Evolutionary conservation across 2,113 vertebrate genomes (phyloP).

Genomic region (Campylorhamphus procurvoides): DNA sequence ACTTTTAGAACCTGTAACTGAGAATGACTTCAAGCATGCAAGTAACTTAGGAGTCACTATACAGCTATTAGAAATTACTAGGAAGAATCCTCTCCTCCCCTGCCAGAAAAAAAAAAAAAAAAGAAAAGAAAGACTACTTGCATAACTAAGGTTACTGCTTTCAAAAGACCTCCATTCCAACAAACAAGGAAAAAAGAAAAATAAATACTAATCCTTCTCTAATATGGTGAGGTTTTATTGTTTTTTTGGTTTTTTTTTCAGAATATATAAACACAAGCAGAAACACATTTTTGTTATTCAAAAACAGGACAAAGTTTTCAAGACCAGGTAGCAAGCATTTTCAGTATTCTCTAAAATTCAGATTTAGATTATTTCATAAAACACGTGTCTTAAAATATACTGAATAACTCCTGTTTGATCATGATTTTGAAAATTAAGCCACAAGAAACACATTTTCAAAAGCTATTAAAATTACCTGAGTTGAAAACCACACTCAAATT

Average conservation of each 20-base stretch:
- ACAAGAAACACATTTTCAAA: neutral
- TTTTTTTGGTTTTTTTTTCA: neutral
- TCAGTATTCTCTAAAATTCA: neutral
- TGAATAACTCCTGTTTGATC: neutral
- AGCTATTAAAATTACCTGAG: neutral
- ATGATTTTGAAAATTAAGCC: neutral
- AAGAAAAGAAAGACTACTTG: neutral
- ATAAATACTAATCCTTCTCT: neutral
- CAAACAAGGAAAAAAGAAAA: fast-evolving
- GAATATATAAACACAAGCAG: neutral
- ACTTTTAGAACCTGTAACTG: neutral
- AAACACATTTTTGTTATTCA: neutral
- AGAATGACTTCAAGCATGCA: neutral
- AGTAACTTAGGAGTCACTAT: neutral
- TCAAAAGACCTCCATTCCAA: neutral
- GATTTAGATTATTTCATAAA: neutral
- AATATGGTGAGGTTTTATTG: neutral
- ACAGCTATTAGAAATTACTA: neutral
- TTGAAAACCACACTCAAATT: neutral
- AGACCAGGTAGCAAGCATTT: neutral
- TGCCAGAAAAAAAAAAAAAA: neutral
- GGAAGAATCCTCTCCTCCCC: fast-evolving
- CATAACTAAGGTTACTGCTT: neutral
- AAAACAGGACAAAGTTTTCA: neutral
- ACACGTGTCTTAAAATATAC: neutral